Base-by-base conservation (phyloP, 2,888 invertebrate species). In the Bedellia somnulentella region DNA sequence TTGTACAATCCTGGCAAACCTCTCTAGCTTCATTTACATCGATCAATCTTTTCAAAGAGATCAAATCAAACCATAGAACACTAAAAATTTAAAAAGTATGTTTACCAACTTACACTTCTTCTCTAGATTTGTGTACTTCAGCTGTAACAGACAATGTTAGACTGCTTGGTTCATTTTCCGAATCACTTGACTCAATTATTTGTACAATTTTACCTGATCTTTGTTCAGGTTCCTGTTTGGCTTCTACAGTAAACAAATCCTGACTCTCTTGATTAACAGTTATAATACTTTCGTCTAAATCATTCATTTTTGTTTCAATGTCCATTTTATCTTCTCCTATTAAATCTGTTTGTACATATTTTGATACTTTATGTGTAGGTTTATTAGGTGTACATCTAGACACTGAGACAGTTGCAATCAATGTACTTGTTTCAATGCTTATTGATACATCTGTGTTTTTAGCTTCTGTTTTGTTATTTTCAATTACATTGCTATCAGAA, bases 391-490 rank as follows among this genome's bases (percentile, higher is more conserved):
- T 41, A 33, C 32, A 33, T 49, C 49, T 30, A 18, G 45, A 42
- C 33, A 68, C 45, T 29, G 46, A 50, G 15, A 68, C 53, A 18
- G 46, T 53, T 21, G 56, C 44, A 15, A 43, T 42, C 38, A 53
- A 54, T 34, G 30, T 38, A 13, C 44, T 39, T 44, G 40, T 57
- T 33, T 61, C 54, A 33, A 63, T 50, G 27, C 50, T 56, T 21
- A 67, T 49, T 29, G 49, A 52, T 1, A 60, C 39, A 40, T 57
- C 47, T 35, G 46, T 45, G 21, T 34, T 11, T 17, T 31, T 29
- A 26, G 9, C 9, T 6, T 18, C 18, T 6, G 18, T 18, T 6
- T 18, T 5, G 18, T 18, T 18, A n/a, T n/a, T n/a, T n/a, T n/a
- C n/a, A n/a, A n/a, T n/a, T n/a, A n/a, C n/a, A n/a, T n/a, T n/a